These are phyloP conservation scores for Deilephila porcellus DNA, from an alignment of 2,888 invertebrate species.

Conservation along the genomic window DNA sequence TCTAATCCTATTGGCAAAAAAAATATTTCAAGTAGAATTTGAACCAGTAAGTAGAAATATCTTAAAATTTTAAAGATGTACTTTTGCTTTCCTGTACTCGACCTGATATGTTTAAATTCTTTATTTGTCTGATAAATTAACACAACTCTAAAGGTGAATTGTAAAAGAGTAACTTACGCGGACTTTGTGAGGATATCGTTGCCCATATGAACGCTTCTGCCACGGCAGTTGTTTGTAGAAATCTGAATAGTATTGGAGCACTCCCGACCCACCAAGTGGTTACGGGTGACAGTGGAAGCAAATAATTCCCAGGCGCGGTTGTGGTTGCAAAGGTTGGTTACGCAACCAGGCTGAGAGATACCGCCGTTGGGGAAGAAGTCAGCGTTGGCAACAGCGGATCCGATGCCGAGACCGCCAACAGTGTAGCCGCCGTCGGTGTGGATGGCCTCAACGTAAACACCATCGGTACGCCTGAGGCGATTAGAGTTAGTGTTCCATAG, in stretches of 20 bases:
- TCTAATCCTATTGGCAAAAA: no score
- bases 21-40: no score
- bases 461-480: conserved; percentile 62
- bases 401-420: conserved; percentile 73
- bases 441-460: conserved; percentile 65
- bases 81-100: no score
- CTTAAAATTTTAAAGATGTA: no score
- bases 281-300: conserved; percentile 59
- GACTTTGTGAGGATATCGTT: conserved; percentile 54
- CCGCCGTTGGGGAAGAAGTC: conserved; percentile 87
- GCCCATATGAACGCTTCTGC: conserved; percentile 58
- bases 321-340: conserved; percentile 63
- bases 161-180: conserved; percentile 50
- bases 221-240: conserved; percentile 57
- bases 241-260: conserved; percentile 60
- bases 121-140: no score
- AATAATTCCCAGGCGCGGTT: conserved; percentile 68
- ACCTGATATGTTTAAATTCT: no score
- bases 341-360: conserved; percentile 65
- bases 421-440: conserved; percentile 72
- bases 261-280: conserved; percentile 59
- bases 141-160: no score
- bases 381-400: conserved; percentile 75
- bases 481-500: conserved; percentile 59
- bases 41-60: no score